phyloP scores from a whole-genome alignment of 2,888 invertebrate species.

The Stictocephala bisonia region DNA sequence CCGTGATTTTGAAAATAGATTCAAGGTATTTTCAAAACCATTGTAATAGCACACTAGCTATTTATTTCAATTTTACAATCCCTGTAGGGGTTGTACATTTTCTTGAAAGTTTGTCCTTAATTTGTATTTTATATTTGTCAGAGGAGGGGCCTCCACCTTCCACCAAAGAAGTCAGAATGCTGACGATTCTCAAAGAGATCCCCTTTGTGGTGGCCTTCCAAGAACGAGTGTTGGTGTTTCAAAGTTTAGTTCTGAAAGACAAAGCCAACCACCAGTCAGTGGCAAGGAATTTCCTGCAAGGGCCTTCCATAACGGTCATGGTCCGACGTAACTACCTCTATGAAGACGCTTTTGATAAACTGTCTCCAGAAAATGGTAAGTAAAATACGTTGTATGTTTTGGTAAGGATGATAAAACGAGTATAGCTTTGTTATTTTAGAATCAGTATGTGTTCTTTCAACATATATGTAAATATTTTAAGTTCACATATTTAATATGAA shows the following conservation, averaged over 20 bases:
- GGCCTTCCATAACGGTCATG: constrained; percentile 79
- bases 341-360: constrained; percentile 96
- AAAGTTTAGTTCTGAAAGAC: constrained; percentile 76
- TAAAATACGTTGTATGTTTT: too few species aligned
- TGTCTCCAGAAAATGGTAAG: constrained; percentile 89
- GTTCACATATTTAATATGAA: too few species aligned
- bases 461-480: too few species aligned
- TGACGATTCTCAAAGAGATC: constrained; percentile 89
- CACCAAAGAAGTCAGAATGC: constrained; percentile 86
- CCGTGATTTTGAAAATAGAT: too few species aligned
- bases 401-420: too few species aligned
- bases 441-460: too few species aligned
- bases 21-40: not conserved
- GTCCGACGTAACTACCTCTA: constrained; percentile 94
- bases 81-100: not conserved
- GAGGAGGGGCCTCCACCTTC: constrained; percentile 88
- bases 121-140: constrained; percentile 62
- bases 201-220: constrained; percentile 96
- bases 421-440: too few species aligned
- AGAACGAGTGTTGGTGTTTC: constrained; percentile 86
- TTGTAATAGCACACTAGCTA: not conserved
- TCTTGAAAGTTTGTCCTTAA: not conserved
- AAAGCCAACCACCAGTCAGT: constrained; percentile 81
- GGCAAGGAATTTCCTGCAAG: constrained; percentile 77
- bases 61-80: not conserved